Evolutionary conservation across 2,797 vertebrate genomes (phyloP).

Genomic region (Phyllotis vaccarum): DNA sequence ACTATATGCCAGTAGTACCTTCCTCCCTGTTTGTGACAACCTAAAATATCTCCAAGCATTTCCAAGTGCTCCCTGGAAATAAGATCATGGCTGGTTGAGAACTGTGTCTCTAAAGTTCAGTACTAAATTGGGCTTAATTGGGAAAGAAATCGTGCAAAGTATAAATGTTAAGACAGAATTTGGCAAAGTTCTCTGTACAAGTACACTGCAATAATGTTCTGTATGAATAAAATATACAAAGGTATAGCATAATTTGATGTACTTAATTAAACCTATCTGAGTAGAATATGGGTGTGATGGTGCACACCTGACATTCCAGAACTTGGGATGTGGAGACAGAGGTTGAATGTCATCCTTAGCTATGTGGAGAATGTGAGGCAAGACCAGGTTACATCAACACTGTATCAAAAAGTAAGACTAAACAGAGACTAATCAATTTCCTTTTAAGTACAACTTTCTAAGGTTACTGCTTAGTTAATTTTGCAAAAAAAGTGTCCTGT

Average conservation of each 20-base stretch:
- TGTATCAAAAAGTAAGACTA: background rate
- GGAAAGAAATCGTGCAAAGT: background rate
- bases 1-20: background rate
- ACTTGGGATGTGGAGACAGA: background rate
- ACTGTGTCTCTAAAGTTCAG: background rate
- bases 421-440: background rate
- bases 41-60: background rate
- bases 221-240: background rate
- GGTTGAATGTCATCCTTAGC: background rate
- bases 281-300: background rate
- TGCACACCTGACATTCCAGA: background rate
- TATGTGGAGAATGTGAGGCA: background rate
- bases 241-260: background rate
- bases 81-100: background rate
- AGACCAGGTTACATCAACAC: background rate
- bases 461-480: background rate
- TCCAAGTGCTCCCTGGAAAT: too few species aligned
- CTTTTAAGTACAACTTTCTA: background rate
- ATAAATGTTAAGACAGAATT: background rate
- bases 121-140: background rate
- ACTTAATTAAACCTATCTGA: constrained; percentile 24
- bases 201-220: background rate
- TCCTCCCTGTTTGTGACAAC: background rate
- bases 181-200: background rate
- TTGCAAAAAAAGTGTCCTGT: background rate